Percentiles rank a stretch among this genome's conserved stretches.
phyloP scores from a whole-genome alignment of 2,113 vertebrate genomes.

The Ophthalmolycus amberensis region DNA sequence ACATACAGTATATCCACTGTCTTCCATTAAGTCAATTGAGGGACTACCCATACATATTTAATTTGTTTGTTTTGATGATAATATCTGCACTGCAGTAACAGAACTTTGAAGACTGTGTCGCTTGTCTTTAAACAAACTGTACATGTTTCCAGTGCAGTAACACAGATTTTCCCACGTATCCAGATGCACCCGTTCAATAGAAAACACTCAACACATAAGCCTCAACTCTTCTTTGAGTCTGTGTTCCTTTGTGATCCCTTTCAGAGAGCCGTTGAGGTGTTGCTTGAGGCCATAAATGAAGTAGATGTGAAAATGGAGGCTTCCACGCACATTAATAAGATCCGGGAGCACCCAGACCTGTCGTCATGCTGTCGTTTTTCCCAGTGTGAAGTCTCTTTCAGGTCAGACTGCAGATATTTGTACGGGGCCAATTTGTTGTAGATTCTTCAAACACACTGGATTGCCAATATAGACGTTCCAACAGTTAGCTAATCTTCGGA shows the following conservation, averaged over 20 bases:
- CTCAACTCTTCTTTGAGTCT: neutral
- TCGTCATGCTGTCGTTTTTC: slow-evolving; percentile 18
- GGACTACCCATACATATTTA: neutral
- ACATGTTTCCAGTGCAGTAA: neutral
- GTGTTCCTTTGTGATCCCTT: slow-evolving; percentile 22
- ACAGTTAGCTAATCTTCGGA: slow-evolving; percentile 67
- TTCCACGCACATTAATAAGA: slow-evolving; percentile 1
- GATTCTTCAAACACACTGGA: slow-evolving; percentile 71
- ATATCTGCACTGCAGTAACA: neutral
- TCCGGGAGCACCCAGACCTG: slow-evolving; percentile 17
- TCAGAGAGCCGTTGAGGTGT: neutral
- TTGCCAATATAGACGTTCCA: slow-evolving; percentile 48
- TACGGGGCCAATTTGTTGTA: slow-evolving; percentile 43
- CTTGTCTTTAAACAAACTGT: neutral
- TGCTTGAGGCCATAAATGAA: slow-evolving; percentile 6
- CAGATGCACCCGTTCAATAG: neutral
- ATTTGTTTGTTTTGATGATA: neutral
- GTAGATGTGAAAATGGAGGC: slow-evolving; percentile 7
- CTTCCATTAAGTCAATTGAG: neutral
- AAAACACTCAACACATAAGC: slow-evolving; percentile 1
- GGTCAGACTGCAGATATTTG: slow-evolving; percentile 42
- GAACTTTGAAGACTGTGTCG: neutral
- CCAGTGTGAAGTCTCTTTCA: slow-evolving; percentile 55
- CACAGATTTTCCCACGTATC: neutral
- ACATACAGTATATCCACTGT: neutral